These are phyloP conservation scores for Miichthys miiuy DNA, from an alignment of 2,797 vertebrate species.

Conservation along the genomic window DNA sequence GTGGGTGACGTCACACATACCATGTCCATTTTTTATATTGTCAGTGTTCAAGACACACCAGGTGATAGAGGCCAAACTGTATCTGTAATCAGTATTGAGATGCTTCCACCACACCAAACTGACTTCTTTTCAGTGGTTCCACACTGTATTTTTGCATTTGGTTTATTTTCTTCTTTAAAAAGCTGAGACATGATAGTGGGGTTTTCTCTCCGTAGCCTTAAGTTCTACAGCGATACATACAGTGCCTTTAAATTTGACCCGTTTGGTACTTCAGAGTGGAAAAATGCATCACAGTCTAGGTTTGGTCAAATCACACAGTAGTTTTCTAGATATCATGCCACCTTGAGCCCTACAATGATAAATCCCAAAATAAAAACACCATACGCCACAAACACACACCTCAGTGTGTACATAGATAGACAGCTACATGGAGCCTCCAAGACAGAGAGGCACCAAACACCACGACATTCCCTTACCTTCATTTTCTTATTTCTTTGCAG, in stretches of 20 bases:
- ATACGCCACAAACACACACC: constrained; percentile 40
- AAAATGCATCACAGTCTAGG: background rate
- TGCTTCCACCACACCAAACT: background rate
- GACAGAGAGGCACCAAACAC: constrained; percentile 64
- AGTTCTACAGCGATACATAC: background rate
- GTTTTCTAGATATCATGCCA: constrained; percentile 20
- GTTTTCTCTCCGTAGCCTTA: background rate
- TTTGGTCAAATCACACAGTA: constrained; percentile 14
- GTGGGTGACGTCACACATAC: too few species aligned
- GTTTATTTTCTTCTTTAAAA: background rate
- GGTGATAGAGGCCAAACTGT: background rate
- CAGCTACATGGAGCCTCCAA: constrained; percentile 50
- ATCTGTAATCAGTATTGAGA: background rate
- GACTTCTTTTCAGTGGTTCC: background rate
- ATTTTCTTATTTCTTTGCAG: constrained; percentile 52
- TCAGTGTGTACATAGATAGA: constrained; percentile 35
- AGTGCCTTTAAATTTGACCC: background rate
- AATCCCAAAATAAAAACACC: constrained; percentile 31
- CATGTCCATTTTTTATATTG: too few species aligned
- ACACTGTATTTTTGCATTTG: background rate
- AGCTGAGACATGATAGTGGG: background rate
- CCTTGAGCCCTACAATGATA: constrained; percentile 7
- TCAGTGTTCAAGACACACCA: background rate
- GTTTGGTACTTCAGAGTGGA: background rate
- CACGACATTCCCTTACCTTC: constrained; percentile 51